Percentiles rank a stretch among this genome's conserved stretches.
These are phyloP conservation scores for Rana temporaria DNA, from an alignment of 2,113 vertebrate species.

Conservation along the genomic window DNA sequence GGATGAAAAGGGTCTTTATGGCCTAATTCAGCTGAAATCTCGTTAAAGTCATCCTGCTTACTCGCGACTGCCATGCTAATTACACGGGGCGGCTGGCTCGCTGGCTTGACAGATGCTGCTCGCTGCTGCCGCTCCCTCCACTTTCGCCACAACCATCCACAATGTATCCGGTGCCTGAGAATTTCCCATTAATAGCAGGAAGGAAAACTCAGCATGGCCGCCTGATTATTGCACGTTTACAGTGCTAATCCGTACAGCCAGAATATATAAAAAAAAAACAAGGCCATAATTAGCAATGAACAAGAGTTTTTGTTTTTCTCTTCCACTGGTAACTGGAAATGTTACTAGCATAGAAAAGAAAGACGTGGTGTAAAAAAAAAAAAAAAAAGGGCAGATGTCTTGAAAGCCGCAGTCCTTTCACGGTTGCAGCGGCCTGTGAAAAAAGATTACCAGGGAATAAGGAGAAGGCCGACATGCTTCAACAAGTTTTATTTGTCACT, in stretches of 20 bases:
- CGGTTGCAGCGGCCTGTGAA: not conserved
- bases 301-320: not conserved
- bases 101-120: constrained; percentile 22
- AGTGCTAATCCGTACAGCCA: not conserved
- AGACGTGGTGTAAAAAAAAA: not conserved
- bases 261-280: not conserved
- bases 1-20: constrained; percentile 50
- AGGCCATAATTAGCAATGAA: not conserved
- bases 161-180: not conserved
- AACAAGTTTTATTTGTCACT: constrained; percentile 7
- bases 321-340: not conserved
- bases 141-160: not conserved
- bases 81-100: not conserved
- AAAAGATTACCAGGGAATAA: not conserved
- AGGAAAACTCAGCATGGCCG: not conserved
- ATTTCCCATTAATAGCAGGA: not conserved
- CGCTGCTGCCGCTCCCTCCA: not conserved
- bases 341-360: not conserved
- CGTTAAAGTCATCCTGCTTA: constrained; percentile 53
- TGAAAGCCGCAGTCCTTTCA: not conserved
- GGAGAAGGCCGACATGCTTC: not conserved
- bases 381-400: constrained; percentile 10
- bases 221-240: not conserved
- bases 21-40: constrained; percentile 52
- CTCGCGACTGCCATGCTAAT: constrained; percentile 46